Conservation (phyloP, 2,113 vertebrate species). For the Xiphophorus couchianus region DNA sequence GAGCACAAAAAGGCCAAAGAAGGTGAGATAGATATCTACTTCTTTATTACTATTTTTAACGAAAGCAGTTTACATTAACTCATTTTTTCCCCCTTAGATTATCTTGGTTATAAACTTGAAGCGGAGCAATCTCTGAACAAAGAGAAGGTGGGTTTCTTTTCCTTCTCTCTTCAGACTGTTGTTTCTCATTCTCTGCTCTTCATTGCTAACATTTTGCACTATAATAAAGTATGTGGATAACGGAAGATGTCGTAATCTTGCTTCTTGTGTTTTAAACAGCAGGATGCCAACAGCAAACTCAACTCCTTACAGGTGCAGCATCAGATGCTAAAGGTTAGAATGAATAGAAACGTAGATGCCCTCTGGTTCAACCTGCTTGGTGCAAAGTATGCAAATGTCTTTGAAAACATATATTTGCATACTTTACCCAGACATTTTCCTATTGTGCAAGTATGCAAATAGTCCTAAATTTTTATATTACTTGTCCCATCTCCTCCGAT, state of each 20-base stretch:
- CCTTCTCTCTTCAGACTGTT: not conserved
- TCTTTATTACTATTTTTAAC: not conserved
- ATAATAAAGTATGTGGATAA: not conserved
- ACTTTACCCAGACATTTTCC: not conserved
- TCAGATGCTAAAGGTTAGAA: conserved; percentile 94
- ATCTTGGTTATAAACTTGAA: conserved; percentile 95
- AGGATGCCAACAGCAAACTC: conserved; percentile 88
- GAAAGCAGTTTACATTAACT: not conserved
- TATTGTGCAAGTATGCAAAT: not conserved
- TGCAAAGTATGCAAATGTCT: no score
- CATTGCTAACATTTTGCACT: not conserved
- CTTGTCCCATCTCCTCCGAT: conserved; percentile 21
- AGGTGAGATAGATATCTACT: conserved; percentile 80
- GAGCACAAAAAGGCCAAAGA: conserved; percentile 99
- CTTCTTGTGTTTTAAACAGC: conserved; percentile 77
- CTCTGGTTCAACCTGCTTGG: not conserved
- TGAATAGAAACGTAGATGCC: conserved; percentile 6
- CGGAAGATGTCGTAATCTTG: not conserved
- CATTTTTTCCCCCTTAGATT: conserved; percentile 81
- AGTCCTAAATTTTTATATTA: not conserved
- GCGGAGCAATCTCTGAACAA: conserved; percentile 95
- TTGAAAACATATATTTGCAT: not conserved
- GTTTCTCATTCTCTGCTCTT: not conserved
- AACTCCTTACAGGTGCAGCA: conserved; percentile 92
- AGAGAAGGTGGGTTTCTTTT: conserved; percentile 86